Percentiles rank a stretch among this genome's conserved stretches.
Evolutionary conservation across 2,797 vertebrate species (phyloP).

Genomic region (Bradypodion pumilum): DNA sequence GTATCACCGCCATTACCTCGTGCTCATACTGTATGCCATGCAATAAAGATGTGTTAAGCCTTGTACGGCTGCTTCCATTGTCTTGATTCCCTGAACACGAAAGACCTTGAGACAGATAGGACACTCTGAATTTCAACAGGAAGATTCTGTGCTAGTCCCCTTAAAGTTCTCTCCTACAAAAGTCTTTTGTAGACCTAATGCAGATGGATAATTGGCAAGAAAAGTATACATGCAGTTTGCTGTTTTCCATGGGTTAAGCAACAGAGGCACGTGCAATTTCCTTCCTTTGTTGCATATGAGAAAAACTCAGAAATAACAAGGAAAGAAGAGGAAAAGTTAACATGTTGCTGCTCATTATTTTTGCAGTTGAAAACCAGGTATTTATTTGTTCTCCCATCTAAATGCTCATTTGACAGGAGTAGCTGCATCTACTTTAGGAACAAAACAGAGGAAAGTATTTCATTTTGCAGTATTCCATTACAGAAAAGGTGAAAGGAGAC

Average conservation of each 20-base stretch:
- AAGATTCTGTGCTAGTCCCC: not conserved
- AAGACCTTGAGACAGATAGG: not conserved
- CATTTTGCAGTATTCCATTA: conserved; percentile 36
- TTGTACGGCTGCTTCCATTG: too few relatives aligned
- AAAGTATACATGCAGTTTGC: not conserved
- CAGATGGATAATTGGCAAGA: not conserved
- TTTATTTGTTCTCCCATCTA: conserved; percentile 22
- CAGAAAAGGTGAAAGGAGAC: conserved; percentile 47
- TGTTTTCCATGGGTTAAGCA: not conserved
- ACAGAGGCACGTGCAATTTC: too few relatives aligned
- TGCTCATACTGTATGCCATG: too few relatives aligned
- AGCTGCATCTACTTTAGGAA: conserved; percentile 32
- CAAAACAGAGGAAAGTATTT: conserved; percentile 20
- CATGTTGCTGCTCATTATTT: conserved; percentile 38
- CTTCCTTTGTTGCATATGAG: not conserved
- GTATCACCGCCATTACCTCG: too few relatives aligned
- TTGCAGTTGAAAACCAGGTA: not conserved
- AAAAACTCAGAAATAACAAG: not conserved
- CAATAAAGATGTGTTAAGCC: too few relatives aligned
- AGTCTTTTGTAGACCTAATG: not conserved
- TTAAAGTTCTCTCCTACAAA: not conserved
- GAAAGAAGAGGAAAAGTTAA: not conserved
- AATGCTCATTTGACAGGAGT: conserved; percentile 27
- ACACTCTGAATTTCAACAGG: not conserved
- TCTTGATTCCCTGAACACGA: too few relatives aligned